These are phyloP conservation scores for Momotus momota DNA, from an alignment of 2,797 vertebrate genomes.

Conservation along the genomic window DNA sequence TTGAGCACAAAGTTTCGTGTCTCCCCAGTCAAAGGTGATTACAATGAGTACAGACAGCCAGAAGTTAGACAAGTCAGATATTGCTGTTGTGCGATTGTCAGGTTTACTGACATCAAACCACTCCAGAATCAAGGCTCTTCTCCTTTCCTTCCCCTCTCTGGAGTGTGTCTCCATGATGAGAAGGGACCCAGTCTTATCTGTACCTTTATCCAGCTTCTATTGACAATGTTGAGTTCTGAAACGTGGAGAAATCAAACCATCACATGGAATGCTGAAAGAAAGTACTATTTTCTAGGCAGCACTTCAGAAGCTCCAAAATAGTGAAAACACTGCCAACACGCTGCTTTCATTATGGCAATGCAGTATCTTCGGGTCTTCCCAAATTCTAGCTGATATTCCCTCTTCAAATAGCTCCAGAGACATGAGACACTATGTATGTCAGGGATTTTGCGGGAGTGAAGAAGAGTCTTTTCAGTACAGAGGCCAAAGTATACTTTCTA, in stretches of 20 bases:
- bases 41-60: background rate
- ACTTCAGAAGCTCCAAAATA: background rate
- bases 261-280: background rate
- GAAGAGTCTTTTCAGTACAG: background rate
- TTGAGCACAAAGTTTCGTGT: background rate
- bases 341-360: background rate
- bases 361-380: background rate
- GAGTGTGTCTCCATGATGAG: background rate
- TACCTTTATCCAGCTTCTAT: background rate
- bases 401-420: background rate
- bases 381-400: background rate
- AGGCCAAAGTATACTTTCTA: background rate
- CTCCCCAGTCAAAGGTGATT: background rate
- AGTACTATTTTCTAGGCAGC: background rate
- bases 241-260: background rate
- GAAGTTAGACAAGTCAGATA: background rate
- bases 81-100: background rate
- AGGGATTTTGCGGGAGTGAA: background rate
- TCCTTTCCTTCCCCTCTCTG: background rate
- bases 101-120: background rate
- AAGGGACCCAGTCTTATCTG: background rate
- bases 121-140: background rate
- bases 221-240: background rate
- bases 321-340: fast-evolving
- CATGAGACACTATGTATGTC: background rate